Percentiles rank a stretch among this genome's conserved stretches.
Evolutionary conservation across 2,797 vertebrate species (phyloP).

Genomic region (Chaetophractus vellerosus): DNA sequence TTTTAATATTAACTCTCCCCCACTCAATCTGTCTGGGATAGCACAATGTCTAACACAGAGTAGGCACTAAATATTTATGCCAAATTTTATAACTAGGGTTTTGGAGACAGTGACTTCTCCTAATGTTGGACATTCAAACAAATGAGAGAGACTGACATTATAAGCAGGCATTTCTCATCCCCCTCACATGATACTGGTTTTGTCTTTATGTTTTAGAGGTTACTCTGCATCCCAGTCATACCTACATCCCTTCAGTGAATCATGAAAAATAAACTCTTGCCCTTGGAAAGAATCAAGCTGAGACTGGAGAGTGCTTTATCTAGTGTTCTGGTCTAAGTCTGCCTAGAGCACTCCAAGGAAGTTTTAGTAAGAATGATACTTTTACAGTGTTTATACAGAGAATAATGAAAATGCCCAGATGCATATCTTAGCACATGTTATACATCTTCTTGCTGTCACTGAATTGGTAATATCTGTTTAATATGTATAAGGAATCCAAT

Average conservation of each 20-base stretch:
- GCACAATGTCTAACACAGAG: neutral
- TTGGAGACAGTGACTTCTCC: neutral
- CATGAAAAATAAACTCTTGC: neutral
- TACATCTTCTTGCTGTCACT: neutral
- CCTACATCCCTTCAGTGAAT: neutral
- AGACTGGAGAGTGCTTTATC: neutral
- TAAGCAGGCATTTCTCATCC: neutral
- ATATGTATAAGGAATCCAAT: constrained; percentile 3
- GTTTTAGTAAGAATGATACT: neutral
- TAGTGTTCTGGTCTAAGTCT: neutral
- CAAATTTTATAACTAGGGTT: neutral
- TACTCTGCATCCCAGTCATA: neutral
- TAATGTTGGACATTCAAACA: neutral
- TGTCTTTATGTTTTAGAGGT: neutral
- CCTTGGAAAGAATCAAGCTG: neutral
- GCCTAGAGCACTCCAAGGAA: constrained; percentile 21
- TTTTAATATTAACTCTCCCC: neutral
- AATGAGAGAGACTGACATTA: neutral
- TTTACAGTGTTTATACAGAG: constrained; percentile 69
- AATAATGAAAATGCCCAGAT: constrained; percentile 57
- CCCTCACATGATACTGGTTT: neutral
- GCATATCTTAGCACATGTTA: constrained; percentile 17
- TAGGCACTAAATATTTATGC: neutral
- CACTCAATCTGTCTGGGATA: neutral
- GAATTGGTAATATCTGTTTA: constrained; percentile 54